These are phyloP conservation scores for Nycticorax nycticorax DNA, from an alignment of 2,113 vertebrate species.

Conservation along the genomic window DNA sequence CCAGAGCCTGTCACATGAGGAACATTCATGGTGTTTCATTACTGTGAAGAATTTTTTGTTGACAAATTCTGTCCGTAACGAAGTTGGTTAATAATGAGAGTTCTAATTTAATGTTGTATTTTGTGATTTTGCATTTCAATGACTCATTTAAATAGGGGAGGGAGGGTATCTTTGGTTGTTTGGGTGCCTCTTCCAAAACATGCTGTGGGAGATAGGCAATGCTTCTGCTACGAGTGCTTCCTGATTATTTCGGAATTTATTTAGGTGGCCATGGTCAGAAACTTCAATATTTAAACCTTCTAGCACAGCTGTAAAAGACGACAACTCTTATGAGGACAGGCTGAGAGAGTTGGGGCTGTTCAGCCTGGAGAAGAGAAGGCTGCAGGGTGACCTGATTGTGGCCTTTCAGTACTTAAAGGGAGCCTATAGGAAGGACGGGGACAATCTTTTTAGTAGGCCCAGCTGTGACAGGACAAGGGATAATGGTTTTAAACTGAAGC, in stretches of 20 bases:
- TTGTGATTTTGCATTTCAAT: background rate
- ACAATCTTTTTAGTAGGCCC: too few relatives aligned
- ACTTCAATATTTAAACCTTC: background rate
- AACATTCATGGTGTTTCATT: background rate
- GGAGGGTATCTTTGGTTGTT: background rate
- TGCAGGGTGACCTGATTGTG: too few relatives aligned
- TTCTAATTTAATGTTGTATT: background rate
- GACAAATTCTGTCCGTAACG: background rate
- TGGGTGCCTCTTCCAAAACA: background rate
- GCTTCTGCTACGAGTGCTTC: background rate
- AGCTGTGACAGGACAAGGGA: too few relatives aligned
- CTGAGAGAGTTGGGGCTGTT: too few relatives aligned
- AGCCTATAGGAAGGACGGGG: too few relatives aligned
- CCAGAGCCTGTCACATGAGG: background rate
- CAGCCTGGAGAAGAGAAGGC: too few relatives aligned
- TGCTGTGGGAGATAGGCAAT: background rate
- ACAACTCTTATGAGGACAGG: background rate
- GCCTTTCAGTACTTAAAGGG: too few relatives aligned
- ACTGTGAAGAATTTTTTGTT: background rate
- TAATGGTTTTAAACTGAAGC: too few relatives aligned
- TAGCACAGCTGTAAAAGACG: background rate
- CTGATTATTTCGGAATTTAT: background rate
- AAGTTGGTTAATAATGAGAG: background rate
- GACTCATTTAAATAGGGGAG: background rate
- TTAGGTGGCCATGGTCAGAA: background rate